phyloP scores from a whole-genome alignment of 2,888 invertebrate species.

The Phengaris arion region DNA sequence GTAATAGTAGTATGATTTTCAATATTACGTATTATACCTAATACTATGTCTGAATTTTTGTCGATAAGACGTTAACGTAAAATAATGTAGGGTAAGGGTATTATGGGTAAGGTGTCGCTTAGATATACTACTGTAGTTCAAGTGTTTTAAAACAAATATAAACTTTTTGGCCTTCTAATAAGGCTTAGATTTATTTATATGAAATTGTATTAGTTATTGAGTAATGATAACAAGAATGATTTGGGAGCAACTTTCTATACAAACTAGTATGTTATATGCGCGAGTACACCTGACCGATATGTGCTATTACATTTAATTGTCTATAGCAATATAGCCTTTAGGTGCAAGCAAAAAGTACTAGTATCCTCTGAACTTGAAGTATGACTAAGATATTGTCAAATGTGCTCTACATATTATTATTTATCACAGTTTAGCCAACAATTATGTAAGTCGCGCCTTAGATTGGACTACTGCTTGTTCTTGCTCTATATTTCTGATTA shows the following conservation, averaged over 20 bases:
- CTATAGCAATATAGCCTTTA: constrained; percentile 10
- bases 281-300: constrained; percentile 19
- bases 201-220: constrained; percentile 46
- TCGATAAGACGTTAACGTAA: not conserved
- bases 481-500: constrained; percentile 12
- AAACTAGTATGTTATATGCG: constrained; percentile 32
- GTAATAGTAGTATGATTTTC: not conserved
- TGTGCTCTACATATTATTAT: constrained; percentile 20
- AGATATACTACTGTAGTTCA: not conserved
- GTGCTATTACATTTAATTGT: constrained; percentile 12
- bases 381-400: constrained; percentile 6
- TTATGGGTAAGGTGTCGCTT: constrained; percentile 15
- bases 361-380: not conserved
- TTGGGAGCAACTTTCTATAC: constrained; percentile 74
- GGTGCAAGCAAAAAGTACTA: not conserved
- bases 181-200: not conserved
- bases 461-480: constrained; percentile 14
- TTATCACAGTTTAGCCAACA: constrained; percentile 1
- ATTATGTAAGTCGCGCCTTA: constrained; percentile 9
- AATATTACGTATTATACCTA: not conserved
- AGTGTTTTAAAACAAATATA: not conserved
- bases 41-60: not conserved
- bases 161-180: not conserved
- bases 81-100: not conserved
- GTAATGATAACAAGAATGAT: constrained; percentile 61